phyloP scores from a whole-genome alignment of 2,888 invertebrate species.

The Brachylomia viminalis region DNA sequence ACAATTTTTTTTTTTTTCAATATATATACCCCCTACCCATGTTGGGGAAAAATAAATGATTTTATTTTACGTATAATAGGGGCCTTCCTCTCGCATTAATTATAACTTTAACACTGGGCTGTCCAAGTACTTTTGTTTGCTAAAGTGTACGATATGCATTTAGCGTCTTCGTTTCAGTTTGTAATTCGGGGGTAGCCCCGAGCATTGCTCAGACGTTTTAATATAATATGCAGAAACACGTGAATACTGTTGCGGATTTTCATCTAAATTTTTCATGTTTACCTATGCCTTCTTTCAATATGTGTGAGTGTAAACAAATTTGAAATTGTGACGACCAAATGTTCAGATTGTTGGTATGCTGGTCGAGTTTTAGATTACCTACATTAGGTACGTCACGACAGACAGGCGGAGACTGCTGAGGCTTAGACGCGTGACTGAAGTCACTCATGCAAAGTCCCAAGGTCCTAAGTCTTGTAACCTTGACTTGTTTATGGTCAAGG shows the following conservation, averaged over 20 bases:
- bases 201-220: conserved; percentile 25
- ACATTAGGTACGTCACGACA: background rate
- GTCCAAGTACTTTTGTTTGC: conserved; percentile 4
- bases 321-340: background rate
- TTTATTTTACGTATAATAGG: background rate
- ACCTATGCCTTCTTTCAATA: no score
- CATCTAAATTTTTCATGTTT: background rate
- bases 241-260: background rate
- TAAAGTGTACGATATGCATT: background rate
- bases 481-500: conserved; percentile 10
- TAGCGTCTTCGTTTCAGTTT: conserved; percentile 27
- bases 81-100: background rate
- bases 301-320: background rate
- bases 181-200: conserved; percentile 30
- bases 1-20: no score
- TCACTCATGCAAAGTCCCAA: conserved; percentile 7
- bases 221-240: conserved; percentile 28
- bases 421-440: conserved; percentile 9
- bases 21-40: no score
- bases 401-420: conserved; percentile 7
- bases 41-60: no score
- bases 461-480: background rate
- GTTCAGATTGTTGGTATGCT: conserved; percentile 1
- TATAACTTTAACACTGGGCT: background rate
- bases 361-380: conserved; percentile 28